Evolutionary conservation across 2,888 invertebrate genomes (phyloP), one percentile per base, ranked within the genome.

Genomic region (Chorisops tibialis): DNA sequence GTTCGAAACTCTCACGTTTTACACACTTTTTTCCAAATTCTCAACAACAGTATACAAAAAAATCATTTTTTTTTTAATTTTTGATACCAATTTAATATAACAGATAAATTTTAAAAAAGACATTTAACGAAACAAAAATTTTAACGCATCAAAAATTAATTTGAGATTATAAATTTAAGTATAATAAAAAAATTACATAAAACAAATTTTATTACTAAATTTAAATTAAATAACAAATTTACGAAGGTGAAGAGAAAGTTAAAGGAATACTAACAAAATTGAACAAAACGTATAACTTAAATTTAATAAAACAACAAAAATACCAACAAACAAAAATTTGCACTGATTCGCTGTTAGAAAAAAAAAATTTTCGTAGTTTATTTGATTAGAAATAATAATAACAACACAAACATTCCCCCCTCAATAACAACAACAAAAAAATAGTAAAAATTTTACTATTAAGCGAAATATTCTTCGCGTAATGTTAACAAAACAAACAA

Each of bases 341-440:
- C 56, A 56, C 56, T 56, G 56, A 56, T 56, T 56, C 56, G 56
- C 56, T 56, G 56, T 56, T 56, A 56, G 56, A 56, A n/a, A 30
- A n/a, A n/a, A n/a, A n/a, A 30, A 56, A 56, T 35, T 43, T 56
- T 56, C 56, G 56, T 56, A 70, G 68, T 67, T 67, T 67, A 73
- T 51, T 65, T 66, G 67, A 54, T 66, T 65, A 72, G 68, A 68
- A 69, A 69, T 68, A 69, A 67, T n/a, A 67, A 69, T 66, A 66
- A 67, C 63, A 61, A 39, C 52, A 54, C 39, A 41, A 54, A 54
- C 18, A 16, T 37, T 12, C 41, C 37, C 52, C 52, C 52, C 52
- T 39, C 41, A 21, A 39, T n/a, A n/a, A 30, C 30, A 30, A n/a
- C n/a, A 30, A 30, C 30, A 30, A 30, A 30, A 30, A 30, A n/a